These are phyloP conservation scores for Sogatella furcifera DNA, from an alignment of 1,140 invertebrate species.

Conservation along the genomic window DNA sequence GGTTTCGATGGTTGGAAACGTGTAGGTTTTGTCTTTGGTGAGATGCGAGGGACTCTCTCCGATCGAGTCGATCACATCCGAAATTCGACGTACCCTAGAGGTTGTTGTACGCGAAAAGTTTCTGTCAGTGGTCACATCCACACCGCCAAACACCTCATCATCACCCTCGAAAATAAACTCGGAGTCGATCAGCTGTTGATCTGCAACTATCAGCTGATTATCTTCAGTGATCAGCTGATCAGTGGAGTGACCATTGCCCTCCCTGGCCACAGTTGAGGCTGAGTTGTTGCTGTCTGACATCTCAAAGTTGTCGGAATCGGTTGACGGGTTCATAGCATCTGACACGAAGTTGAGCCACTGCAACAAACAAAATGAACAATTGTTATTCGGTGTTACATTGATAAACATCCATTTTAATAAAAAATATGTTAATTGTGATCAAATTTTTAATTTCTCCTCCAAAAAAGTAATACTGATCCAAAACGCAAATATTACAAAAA, in stretches of 20 bases:
- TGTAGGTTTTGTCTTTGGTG: not conserved
- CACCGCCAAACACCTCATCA: conserved; percentile 23
- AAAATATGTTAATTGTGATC: too few species aligned
- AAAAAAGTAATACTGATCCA: too few species aligned
- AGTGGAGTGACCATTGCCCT: not conserved
- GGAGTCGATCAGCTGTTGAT: not conserved
- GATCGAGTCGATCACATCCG: conserved; percentile 24
- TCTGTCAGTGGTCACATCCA: too few species aligned
- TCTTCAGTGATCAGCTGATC: too few species aligned
- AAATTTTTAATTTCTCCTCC: too few species aligned
- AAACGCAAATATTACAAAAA: too few species aligned
- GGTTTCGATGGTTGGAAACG: not conserved
- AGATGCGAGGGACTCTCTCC: conserved; percentile 14
- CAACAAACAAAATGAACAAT: too few species aligned
- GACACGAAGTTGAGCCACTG: too few species aligned
- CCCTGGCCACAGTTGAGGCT: not conserved
- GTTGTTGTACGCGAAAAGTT: too few species aligned
- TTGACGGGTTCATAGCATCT: not conserved
- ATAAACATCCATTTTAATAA: too few species aligned
- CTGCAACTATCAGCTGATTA: too few species aligned
- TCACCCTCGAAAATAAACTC: not conserved
- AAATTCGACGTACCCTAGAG: conserved; percentile 18
- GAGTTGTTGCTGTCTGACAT: not conserved
- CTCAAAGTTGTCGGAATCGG: not conserved
- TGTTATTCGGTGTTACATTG: too few species aligned